Evolutionary conservation across 2,797 vertebrate species (phyloP), one percentile per base, ranked within the genome.

Genomic region (Sylvia borin): DNA sequence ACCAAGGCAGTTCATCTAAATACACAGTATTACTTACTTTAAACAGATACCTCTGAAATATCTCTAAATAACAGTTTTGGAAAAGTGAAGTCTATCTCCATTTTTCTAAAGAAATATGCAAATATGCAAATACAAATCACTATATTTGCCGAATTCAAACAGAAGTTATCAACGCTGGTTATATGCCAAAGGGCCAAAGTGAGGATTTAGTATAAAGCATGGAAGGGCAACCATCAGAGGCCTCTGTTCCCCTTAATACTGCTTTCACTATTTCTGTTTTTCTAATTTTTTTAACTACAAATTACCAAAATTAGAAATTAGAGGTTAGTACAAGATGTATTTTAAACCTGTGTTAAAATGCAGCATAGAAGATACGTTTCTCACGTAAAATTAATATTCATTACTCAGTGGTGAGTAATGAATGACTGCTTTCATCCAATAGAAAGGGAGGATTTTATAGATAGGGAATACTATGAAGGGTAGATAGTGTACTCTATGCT

Each of bases 301-400:
- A 58, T 85, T 67, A 32, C 11, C 17, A 31, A 61, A 66, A 19
- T 47, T 86, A 61, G 36, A 68, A 96, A 65, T 75, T 24, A 92
- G 7, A 43, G 47, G 15, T 64, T 92, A 36, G 10, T 90, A 16
- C 16, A 34, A 43, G 57, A 16, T 75, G 74, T 91, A 55, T 82
- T 94, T 95, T 81, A 96, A 64, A 87, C 27, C 13, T 75, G 13
- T 60, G 31, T 86, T 93, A 75, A 84, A 90, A 85, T 83, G 22
- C 19, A 64, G 5, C 3, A 6, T 38, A 66, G 26, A 29, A 89
- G 91, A 91, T 73, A 75, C 78, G 17, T 31, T 81, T 11, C 16
- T 26, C 74, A 25, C 18, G 0, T 48, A 87, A 96, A 95, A 91
- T 82, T 90, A 78, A 61, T 42, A 50, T 64, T 66, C 77, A 58